A percentile compares a stretch with the other conserved stretches of the same genome.
Conservation (phyloP, 2,113 vertebrate genomes). For the Procavia capensis region DNA sequence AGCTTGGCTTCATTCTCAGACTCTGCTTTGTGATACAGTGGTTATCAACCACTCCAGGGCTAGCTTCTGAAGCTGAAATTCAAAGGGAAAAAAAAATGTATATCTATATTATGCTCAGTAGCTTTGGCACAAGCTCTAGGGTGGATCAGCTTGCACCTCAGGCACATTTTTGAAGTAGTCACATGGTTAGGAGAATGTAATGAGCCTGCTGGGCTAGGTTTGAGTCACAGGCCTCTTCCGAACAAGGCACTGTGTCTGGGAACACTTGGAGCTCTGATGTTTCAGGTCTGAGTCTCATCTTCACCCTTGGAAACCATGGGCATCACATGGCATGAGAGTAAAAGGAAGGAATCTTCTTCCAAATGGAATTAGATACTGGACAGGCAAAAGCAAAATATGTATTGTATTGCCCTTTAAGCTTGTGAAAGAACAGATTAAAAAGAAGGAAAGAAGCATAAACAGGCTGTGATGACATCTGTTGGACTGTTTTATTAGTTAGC, state of each 20-base stretch:
- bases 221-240: neutral
- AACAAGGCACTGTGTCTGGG: neutral
- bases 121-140: neutral
- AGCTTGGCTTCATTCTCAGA: slow-evolving; percentile 24
- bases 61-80: slow-evolving; percentile 18
- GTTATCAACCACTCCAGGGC: neutral
- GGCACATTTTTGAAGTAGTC: neutral
- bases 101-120: neutral
- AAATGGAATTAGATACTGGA: neutral
- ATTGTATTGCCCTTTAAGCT: neutral
- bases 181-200: neutral
- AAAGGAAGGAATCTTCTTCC: neutral
- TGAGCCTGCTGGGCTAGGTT: neutral
- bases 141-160: neutral
- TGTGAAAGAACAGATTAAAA: neutral
- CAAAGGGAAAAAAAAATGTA: neutral
- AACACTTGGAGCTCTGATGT: neutral
- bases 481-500: neutral
- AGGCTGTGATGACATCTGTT: neutral
- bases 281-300: neutral
- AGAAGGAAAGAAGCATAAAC: neutral
- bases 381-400: neutral
- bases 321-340: neutral
- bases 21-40: neutral
- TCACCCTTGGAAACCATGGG: neutral